These are phyloP conservation scores for Montipora efflorescens DNA, from an alignment of 64 coral and sea anemone genomes.

Conservation along the genomic window DNA sequence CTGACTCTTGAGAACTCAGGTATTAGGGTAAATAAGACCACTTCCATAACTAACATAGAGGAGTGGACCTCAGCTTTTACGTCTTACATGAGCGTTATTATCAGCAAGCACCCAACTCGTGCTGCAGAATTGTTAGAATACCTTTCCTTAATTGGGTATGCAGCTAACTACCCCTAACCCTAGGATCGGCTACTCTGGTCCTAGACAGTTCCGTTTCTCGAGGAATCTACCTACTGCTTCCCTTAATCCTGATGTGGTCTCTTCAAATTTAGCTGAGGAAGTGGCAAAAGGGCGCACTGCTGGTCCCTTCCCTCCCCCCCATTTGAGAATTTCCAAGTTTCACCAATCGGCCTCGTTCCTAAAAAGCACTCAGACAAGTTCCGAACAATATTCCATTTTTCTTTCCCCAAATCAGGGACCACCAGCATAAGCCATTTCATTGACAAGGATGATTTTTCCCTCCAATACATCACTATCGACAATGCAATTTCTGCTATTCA, in stretches of 20 bases:
- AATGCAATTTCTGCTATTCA: too few species aligned
- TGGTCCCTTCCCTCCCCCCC: background rate
- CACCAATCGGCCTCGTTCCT: too few species aligned
- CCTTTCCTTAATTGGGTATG: too few species aligned
- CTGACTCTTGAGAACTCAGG: background rate
- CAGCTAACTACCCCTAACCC: too few species aligned
- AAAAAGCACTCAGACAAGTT: slow-evolving; percentile 15
- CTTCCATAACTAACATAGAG: background rate
- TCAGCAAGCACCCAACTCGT: too few species aligned
- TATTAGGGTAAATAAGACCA: background rate
- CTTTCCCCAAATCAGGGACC: slow-evolving; percentile 18
- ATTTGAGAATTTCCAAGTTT: too few species aligned
- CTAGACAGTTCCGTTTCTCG: too few species aligned
- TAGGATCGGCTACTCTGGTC: too few species aligned
- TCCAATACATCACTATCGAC: background rate
- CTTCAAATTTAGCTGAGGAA: too few species aligned
- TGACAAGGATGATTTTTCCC: slow-evolving; percentile 32
- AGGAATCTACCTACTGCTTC: too few species aligned
- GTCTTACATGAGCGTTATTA: background rate
- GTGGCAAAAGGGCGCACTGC: background rate
- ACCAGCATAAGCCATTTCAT: slow-evolving; percentile 36
- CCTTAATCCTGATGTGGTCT: too few species aligned
- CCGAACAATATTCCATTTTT: background rate
- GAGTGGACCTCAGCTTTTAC: background rate
- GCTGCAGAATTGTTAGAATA: too few species aligned